phyloP scores from a whole-genome alignment of 2,797 vertebrate species.

The Loriculus beryllinus region DNA sequence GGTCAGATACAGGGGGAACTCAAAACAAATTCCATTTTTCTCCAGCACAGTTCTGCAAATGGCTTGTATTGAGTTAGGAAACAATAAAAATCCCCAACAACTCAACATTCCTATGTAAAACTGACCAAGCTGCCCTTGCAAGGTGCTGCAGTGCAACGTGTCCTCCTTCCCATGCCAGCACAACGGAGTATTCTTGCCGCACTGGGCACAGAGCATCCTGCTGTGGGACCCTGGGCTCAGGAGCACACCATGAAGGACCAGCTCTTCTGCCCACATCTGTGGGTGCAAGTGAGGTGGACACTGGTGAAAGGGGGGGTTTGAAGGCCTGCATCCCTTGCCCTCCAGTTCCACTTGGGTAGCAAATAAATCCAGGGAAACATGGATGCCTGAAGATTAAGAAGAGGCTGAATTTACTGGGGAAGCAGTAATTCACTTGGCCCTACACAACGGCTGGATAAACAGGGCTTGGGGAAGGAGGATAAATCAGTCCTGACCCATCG shows the following conservation, averaged over 20 bases:
- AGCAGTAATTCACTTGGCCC: background rate
- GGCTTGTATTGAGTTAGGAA: background rate
- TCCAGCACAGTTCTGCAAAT: background rate
- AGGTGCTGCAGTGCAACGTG: background rate
- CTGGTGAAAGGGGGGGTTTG: background rate
- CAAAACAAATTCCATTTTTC: background rate
- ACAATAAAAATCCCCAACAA: background rate
- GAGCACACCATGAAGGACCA: rapidly evolving
- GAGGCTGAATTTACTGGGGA: background rate
- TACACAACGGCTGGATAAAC: background rate
- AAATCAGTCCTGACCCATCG: background rate
- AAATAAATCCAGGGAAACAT: background rate
- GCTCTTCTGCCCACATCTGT: rapidly evolving
- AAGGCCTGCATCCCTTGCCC: background rate
- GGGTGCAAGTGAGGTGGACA: background rate
- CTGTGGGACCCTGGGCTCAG: background rate
- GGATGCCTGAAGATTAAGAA: background rate
- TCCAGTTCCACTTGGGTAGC: background rate
- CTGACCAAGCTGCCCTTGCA: rapidly evolving
- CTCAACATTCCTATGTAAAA: background rate
- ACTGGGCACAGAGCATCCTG: background rate
- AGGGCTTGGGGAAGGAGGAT: background rate
- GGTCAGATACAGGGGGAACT: background rate
- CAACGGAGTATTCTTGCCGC: background rate
- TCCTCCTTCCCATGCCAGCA: background rate